A percentile compares a stretch with the other conserved stretches of the same genome.
Conservation (phyloP, 1,140 invertebrate species). For the Dryas iulia region DNA sequence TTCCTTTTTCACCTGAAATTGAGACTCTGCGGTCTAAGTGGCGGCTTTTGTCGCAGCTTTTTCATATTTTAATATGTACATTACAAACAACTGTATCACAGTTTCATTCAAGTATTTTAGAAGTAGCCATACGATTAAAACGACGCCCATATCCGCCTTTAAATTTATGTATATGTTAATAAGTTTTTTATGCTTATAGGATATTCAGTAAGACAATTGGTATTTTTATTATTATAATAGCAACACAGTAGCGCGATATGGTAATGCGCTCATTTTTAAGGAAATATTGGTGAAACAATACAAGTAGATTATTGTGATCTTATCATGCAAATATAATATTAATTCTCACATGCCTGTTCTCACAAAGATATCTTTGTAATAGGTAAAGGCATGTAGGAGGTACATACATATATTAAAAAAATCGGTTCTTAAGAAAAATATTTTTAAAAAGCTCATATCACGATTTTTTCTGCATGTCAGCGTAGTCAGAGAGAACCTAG, state of each 20-base stretch:
- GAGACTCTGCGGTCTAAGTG: too few species aligned
- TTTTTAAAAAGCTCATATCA: too few species aligned
- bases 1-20: too few species aligned
- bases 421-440: too few species aligned
- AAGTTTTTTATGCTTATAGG: neutral
- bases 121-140: neutral
- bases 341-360: neutral
- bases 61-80: too few species aligned
- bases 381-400: too few species aligned
- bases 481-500: too few species aligned
- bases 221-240: neutral
- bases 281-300: neutral
- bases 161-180: constrained; percentile 11
- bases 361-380: neutral
- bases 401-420: too few species aligned
- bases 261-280: neutral
- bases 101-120: too few species aligned
- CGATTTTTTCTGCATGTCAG: too few species aligned
- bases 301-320: neutral
- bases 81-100: too few species aligned
- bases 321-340: neutral
- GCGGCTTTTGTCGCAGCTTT: too few species aligned
- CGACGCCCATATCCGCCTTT: constrained; percentile 2
- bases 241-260: neutral
- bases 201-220: neutral